phyloP scores from a whole-genome alignment of 2,797 vertebrate species.

The Acipenser transmontanus region DNA sequence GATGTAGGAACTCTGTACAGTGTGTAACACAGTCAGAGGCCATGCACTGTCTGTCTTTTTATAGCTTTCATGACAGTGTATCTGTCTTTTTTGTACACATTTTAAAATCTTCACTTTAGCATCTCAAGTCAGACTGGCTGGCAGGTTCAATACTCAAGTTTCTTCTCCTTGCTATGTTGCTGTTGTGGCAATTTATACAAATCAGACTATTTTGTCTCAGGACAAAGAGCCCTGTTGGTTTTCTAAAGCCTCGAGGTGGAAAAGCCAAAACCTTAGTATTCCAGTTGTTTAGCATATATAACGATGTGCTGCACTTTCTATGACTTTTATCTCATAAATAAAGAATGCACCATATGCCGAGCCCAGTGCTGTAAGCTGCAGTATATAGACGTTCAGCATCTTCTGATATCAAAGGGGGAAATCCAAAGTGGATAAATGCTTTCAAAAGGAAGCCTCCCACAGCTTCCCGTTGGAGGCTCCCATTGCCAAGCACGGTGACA shows the following conservation, averaged over 20 bases:
- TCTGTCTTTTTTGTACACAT: slow-evolving; percentile 1
- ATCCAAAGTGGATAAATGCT: slow-evolving; percentile 23
- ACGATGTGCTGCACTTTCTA: slow-evolving; percentile 2
- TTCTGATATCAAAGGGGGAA: slow-evolving; percentile 33
- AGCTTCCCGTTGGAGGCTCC: slow-evolving; percentile 32
- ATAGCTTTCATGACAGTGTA: too few relatives aligned
- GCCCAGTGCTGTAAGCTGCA: slow-evolving; percentile 3
- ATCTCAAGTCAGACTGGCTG: background rate
- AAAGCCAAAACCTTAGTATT: slow-evolving; percentile 9
- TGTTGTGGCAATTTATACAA: background rate
- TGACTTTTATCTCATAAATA: slow-evolving; percentile 7
- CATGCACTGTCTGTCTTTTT: too few relatives aligned
- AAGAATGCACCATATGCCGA: slow-evolving; percentile 5
- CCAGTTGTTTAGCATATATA: slow-evolving; percentile 1
- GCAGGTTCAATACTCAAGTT: background rate
- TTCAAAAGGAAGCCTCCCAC: slow-evolving; percentile 33
- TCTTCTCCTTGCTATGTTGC: background rate
- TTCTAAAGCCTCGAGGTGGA: background rate
- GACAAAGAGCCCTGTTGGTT: slow-evolving; percentile 14
- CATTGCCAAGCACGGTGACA: slow-evolving; percentile 47
- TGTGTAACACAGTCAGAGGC: too few relatives aligned
- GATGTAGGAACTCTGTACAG: too few relatives aligned
- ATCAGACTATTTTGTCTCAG: slow-evolving; percentile 1
- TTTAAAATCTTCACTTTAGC: slow-evolving; percentile 4
- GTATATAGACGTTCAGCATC: slow-evolving; percentile 10